Evolutionary conservation across 2,113 vertebrate genomes (phyloP).

Genomic region (Motacilla tschutschensis): DNA sequence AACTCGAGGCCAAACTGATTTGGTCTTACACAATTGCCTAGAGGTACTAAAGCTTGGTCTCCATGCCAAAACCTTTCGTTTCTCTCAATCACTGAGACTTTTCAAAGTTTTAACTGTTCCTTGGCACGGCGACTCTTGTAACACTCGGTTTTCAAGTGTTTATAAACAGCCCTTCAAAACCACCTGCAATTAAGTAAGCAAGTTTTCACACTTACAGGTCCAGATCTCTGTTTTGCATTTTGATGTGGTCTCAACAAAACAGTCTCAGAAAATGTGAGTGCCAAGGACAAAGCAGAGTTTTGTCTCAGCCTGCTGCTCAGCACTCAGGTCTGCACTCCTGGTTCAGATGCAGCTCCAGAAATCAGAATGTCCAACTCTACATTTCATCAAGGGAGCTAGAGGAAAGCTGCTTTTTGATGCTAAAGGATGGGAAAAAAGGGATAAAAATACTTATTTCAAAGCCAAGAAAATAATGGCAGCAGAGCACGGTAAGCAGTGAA

Average conservation of each 20-base stretch:
- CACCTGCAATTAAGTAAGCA: slow-evolving; percentile 52
- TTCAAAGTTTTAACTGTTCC: slow-evolving; percentile 29
- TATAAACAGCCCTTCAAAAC: slow-evolving; percentile 51
- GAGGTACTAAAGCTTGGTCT: background rate
- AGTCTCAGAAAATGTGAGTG: background rate
- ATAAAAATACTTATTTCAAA: background rate
- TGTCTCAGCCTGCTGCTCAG: background rate
- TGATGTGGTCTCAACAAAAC: slow-evolving; percentile 46
- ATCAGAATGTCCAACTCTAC: background rate
- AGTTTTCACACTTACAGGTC: slow-evolving; percentile 55
- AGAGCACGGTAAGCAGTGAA: background rate
- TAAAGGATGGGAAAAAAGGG: background rate
- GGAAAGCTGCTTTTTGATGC: background rate
- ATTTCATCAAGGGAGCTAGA: background rate
- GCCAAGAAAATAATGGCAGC: background rate
- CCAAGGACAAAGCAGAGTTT: background rate
- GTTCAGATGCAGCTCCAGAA: background rate
- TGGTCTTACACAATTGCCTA: background rate
- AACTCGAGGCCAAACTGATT: background rate
- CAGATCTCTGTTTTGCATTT: slow-evolving; percentile 30
- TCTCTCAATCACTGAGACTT: slow-evolving; percentile 17
- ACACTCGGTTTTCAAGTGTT: slow-evolving; percentile 33
- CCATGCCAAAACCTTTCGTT: background rate
- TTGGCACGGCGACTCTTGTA: slow-evolving; percentile 12
- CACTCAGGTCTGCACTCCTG: background rate